phyloP scores from a whole-genome alignment of 2,113 vertebrate genomes.

The Pachycephala philippinensis region DNA sequence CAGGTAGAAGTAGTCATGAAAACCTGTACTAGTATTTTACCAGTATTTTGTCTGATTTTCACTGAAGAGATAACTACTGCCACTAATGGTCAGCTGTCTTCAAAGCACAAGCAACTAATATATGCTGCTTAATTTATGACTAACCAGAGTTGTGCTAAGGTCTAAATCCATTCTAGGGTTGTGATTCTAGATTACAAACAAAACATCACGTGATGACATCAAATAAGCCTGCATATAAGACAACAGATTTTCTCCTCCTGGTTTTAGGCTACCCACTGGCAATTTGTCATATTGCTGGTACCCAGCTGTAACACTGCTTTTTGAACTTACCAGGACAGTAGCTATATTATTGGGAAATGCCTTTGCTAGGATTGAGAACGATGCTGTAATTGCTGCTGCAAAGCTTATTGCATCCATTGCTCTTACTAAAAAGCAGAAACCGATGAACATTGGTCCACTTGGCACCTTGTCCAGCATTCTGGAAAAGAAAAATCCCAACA shows the following conservation, averaged over 20 bases:
- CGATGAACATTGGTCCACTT: constrained; percentile 77
- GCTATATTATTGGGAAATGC: constrained; percentile 91
- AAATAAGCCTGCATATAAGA: not conserved
- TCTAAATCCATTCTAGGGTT: not conserved
- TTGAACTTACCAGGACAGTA: constrained; percentile 87
- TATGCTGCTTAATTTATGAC: not conserved
- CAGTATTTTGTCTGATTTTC: not conserved
- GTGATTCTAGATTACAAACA: not conserved
- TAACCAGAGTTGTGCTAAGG: not conserved
- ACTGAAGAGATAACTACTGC: not conserved
- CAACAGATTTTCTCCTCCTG: not conserved
- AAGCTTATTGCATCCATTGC: constrained; percentile 87
- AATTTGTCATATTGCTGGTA: not conserved
- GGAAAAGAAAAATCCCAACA: not conserved
- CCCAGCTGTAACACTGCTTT: not conserved
- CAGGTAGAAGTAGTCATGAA: not conserved
- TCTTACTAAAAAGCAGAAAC: constrained; percentile 87
- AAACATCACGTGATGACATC: not conserved
- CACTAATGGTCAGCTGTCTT: not conserved
- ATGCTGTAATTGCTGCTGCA: constrained; percentile 82
- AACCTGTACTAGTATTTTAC: not conserved
- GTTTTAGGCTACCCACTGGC: not conserved
- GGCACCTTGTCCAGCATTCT: constrained; percentile 85
- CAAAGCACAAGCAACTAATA: not conserved
- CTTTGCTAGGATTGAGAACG: constrained; percentile 84